A percentile compares a stretch with the other conserved stretches of the same genome.
Conservation (phyloP, 2,113 vertebrate genomes). For the Furnarius figulus region DNA sequence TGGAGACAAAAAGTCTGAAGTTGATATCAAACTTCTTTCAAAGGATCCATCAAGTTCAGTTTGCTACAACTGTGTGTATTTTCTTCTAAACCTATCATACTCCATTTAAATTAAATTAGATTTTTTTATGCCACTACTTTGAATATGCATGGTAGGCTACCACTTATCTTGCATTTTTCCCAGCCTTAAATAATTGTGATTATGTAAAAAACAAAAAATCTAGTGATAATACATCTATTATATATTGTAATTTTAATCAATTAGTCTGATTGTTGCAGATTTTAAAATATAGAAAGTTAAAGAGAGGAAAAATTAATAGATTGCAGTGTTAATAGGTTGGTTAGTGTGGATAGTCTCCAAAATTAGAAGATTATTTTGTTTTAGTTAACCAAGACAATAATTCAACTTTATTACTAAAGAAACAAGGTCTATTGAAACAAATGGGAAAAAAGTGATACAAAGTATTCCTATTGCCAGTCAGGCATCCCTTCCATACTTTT, state of each 20-base stretch:
- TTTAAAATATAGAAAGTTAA: neutral
- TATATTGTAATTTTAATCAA: neutral
- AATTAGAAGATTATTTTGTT: neutral
- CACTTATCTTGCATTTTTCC: neutral
- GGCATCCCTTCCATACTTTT: neutral
- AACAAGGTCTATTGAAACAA: neutral
- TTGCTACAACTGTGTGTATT: neutral
- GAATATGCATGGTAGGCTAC: neutral
- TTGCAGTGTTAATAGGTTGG: neutral
- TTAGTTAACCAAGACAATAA: neutral
- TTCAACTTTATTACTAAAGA: neutral
- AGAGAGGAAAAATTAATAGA: neutral
- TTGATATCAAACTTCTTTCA: neutral
- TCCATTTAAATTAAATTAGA: neutral
- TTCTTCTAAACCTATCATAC: neutral
- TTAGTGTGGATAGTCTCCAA: neutral
- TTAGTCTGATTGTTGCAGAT: neutral
- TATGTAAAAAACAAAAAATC: neutral
- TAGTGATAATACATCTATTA: neutral
- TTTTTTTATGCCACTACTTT: neutral
- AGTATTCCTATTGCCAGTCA: neutral
- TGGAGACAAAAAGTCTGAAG: neutral
- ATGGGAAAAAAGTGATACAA: neutral
- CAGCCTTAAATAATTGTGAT: neutral
- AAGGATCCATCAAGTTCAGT: neutral